phyloP scores from a whole-genome alignment of 2,113 vertebrate species.

The Scytalopus superciliaris region DNA sequence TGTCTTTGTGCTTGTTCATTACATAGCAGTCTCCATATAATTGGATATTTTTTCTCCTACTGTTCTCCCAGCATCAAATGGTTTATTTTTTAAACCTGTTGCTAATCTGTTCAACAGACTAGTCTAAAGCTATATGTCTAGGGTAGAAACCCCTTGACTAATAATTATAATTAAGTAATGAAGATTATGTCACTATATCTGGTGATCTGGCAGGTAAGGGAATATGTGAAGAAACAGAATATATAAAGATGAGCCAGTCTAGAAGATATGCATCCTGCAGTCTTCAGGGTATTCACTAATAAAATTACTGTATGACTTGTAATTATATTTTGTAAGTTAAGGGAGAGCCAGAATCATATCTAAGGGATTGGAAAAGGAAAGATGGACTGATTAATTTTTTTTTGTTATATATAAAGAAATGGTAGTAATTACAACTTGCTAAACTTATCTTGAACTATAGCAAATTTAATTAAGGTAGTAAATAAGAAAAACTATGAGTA shows the following conservation, averaged over 20 bases:
- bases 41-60: background rate
- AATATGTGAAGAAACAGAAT: conserved; percentile 21
- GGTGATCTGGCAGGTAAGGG: conserved; percentile 36
- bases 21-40: background rate
- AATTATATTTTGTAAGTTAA: conserved; percentile 51
- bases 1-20: background rate
- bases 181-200: conserved; percentile 40
- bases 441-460: background rate
- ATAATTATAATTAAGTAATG: conserved; percentile 53
- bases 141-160: conserved; percentile 17
- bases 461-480: background rate
- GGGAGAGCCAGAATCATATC: conserved; percentile 5
- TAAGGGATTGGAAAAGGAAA: conserved; percentile 9
- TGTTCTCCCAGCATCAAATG: background rate
- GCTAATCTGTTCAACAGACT: background rate
- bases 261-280: background rate
- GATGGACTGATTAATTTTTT: conserved; percentile 11
- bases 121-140: background rate
- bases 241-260: conserved; percentile 20
- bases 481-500: background rate
- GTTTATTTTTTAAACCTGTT: conserved; percentile 19
- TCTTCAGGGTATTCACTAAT: conserved; percentile 43
- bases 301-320: conserved; percentile 49
- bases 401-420: background rate
- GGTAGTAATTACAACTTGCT: conserved; percentile 19